Percentiles rank a stretch among this genome's conserved stretches.
Conservation (phyloP, 2,888 invertebrate species). For the Drosophila buzzatii region DNA sequence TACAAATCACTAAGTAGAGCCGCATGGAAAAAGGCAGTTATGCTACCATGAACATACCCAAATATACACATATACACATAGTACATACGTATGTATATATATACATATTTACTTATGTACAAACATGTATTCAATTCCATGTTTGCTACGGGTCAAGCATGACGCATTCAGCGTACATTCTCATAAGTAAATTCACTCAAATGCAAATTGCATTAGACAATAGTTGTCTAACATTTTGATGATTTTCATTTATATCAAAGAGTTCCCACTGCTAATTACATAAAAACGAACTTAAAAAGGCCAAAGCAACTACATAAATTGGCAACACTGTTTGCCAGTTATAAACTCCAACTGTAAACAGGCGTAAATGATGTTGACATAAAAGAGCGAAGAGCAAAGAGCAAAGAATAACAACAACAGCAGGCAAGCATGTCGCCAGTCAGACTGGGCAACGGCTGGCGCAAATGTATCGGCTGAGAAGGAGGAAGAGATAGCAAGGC, state of each 20-base stretch:
- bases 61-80: neutral
- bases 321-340: slow-evolving; percentile 29
- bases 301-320: slow-evolving; percentile 10
- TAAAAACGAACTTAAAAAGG: neutral
- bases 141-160: slow-evolving; percentile 15
- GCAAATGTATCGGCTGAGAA: slow-evolving; percentile 23
- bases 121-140: slow-evolving; percentile 10
- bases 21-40: neutral
- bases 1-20: slow-evolving; percentile 43
- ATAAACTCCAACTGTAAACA: slow-evolving; percentile 51
- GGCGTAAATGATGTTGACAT: slow-evolving; percentile 60
- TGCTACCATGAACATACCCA: neutral
- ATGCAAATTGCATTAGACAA: slow-evolving; percentile 2
- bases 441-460: slow-evolving; percentile 77
- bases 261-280: slow-evolving; percentile 2
- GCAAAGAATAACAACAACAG: slow-evolving; percentile 6
- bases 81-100: neutral
- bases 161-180: slow-evolving; percentile 46
- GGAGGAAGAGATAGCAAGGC: neutral
- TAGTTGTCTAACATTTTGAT: neutral
- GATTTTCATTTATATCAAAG: neutral
- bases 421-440: slow-evolving; percentile 61
- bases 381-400: slow-evolving; percentile 21
- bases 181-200: neutral
- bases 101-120: neutral